Percentiles rank a stretch among this genome's conserved stretches.
phyloP scores from a whole-genome alignment of 2,888 invertebrate species.

The Cosmia trapezina region DNA sequence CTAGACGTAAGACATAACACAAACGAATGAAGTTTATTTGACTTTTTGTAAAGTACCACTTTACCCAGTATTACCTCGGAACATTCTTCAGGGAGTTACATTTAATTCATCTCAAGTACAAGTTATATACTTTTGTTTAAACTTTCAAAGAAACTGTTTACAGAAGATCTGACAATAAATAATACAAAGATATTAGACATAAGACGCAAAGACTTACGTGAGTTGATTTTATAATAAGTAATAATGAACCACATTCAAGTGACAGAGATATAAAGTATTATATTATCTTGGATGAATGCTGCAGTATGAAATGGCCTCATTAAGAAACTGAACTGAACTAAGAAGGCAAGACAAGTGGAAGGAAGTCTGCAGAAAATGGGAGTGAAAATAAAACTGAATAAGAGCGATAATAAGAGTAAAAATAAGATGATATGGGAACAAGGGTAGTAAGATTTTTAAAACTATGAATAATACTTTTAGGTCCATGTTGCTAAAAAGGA shows the following conservation, averaged over 20 bases:
- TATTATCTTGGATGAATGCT: background rate
- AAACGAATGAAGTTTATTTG: slow-evolving; percentile 2
- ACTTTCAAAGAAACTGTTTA: slow-evolving; percentile 19
- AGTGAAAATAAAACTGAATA: background rate
- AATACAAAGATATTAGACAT: background rate
- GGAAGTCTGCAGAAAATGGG: slow-evolving; percentile 3
- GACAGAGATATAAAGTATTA: background rate
- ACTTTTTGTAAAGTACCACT: background rate
- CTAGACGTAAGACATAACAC: background rate
- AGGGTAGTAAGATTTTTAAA: no score
- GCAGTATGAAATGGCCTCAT: slow-evolving; percentile 21
- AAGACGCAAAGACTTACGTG: slow-evolving; percentile 4
- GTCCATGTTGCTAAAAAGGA: no score
- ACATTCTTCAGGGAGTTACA: background rate
- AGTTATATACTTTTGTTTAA: background rate
- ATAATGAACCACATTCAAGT: slow-evolving; percentile 33
- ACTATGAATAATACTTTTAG: no score
- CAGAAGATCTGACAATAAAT: slow-evolving; percentile 7
- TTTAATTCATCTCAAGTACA: slow-evolving; percentile 13
- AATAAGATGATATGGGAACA: background rate
- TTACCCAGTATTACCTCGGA: background rate
- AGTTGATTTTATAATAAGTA: slow-evolving; percentile 4
- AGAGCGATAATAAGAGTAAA: background rate
- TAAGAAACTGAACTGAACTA: slow-evolving; percentile 21
- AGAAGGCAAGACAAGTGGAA: slow-evolving; percentile 13